Conservation (phyloP, 2,113 vertebrate genomes). For the Helogale parvula region DNA sequence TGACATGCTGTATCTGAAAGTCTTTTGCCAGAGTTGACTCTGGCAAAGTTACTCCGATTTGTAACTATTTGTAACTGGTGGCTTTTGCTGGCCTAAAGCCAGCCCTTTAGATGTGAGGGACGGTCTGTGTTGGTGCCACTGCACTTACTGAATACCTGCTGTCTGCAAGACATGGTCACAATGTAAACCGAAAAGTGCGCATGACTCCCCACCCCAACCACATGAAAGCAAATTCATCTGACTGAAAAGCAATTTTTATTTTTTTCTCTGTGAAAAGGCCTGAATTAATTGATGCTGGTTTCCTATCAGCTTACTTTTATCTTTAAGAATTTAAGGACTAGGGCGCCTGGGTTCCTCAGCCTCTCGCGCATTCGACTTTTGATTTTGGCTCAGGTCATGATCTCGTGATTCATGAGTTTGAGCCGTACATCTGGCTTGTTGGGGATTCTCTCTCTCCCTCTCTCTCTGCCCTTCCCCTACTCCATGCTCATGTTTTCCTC, state of each 20-base stretch:
- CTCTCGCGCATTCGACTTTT: too few relatives aligned
- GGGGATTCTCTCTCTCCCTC: too few relatives aligned
- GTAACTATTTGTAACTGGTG: not conserved
- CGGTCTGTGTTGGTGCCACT: not conserved
- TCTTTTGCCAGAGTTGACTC: not conserved
- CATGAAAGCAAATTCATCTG: constrained; percentile 27
- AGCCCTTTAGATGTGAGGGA: not conserved
- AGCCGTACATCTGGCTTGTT: too few relatives aligned
- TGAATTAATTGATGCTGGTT: constrained; percentile 40
- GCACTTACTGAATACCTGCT: not conserved
- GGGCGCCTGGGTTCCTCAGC: too few relatives aligned
- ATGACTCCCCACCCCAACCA: not conserved
- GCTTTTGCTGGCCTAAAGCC: not conserved
- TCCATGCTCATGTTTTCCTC: too few relatives aligned
- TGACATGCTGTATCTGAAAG: not conserved
- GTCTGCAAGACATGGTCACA: not conserved
- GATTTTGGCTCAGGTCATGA: too few relatives aligned
- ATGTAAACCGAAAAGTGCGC: not conserved
- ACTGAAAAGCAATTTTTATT: constrained; percentile 49
- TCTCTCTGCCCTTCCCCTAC: too few relatives aligned
- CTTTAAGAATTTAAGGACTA: constrained; percentile 40
- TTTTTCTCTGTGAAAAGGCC: constrained; percentile 49
- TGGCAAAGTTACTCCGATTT: not conserved
- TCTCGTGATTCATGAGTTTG: too few relatives aligned
- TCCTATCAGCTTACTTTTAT: constrained; percentile 54